Evolutionary conservation across 2,888 invertebrate species (phyloP).

Genomic region (Hetaerina titia): DNA sequence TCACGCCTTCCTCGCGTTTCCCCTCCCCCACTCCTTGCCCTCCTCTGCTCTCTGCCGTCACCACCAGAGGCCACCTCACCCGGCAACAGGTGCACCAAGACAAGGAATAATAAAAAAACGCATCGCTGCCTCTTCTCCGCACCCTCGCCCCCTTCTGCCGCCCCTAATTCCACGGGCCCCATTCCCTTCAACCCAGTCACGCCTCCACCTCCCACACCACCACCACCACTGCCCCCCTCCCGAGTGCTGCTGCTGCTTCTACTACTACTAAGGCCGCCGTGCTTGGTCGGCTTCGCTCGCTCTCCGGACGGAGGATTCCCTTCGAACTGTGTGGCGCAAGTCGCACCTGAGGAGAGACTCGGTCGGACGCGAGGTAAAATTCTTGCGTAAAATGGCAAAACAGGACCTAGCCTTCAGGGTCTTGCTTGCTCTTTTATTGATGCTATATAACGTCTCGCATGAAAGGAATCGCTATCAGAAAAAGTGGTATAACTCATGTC

Average conservation of each 20-base stretch:
- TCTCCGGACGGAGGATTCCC: background rate
- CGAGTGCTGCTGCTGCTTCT: background rate
- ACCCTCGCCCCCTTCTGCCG: background rate
- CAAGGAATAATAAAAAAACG: background rate
- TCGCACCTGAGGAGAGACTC: background rate
- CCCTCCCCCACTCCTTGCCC: background rate
- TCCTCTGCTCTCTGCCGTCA: background rate
- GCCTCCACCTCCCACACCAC: background rate
- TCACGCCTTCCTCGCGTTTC: background rate
- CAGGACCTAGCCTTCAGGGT: background rate
- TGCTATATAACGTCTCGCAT: background rate
- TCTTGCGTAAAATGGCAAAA: background rate
- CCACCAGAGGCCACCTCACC: conserved; percentile 11
- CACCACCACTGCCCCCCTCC: background rate
- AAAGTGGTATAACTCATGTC: background rate
- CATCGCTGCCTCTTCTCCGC: too few species aligned
- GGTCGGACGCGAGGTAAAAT: background rate
- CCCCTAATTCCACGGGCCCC: background rate
- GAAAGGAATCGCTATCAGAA: background rate
- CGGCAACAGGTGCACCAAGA: conserved; percentile 61
- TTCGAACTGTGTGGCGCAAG: background rate
- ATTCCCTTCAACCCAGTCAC: background rate
- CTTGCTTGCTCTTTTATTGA: background rate
- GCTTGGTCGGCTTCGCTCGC: background rate
- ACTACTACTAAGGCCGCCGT: background rate